Evolutionary conservation across 2,797 vertebrate species (phyloP).

Genomic region (Caiman crocodilus): DNA sequence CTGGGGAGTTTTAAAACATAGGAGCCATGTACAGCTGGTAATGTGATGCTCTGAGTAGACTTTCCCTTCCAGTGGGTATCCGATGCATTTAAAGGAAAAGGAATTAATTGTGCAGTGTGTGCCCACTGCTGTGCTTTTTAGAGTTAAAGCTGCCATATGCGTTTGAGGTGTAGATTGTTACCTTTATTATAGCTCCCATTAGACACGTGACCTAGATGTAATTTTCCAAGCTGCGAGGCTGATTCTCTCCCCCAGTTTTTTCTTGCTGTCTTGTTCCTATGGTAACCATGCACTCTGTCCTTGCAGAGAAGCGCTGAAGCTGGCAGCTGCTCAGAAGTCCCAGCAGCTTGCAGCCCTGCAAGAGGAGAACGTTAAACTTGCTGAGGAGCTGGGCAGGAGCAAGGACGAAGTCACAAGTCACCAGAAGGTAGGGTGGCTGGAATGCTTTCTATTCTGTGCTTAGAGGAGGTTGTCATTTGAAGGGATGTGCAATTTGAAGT

Average conservation of each 20-base stretch:
- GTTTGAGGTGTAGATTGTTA: neutral
- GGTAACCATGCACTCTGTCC: slow-evolving; percentile 84
- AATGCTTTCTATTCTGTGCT: neutral
- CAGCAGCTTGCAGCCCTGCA: slow-evolving; percentile 87
- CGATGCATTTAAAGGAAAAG: too few species aligned
- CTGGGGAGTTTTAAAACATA: accelerated
- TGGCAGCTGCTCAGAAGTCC: slow-evolving; percentile 88
- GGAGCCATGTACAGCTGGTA: accelerated
- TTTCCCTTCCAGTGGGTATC: neutral
- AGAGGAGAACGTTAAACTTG: slow-evolving; percentile 91
- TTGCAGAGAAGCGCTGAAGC: slow-evolving; percentile 91
- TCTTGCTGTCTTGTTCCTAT: slow-evolving; percentile 84
- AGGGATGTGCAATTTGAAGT: neutral
- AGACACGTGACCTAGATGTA: slow-evolving; percentile 76
- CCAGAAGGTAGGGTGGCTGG: slow-evolving; percentile 80
- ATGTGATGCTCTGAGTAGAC: neutral
- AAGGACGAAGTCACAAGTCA: slow-evolving; percentile 85
- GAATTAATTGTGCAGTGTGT: neutral
- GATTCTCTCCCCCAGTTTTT: slow-evolving; percentile 81
- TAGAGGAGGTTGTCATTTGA: neutral
- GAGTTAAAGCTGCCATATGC: neutral
- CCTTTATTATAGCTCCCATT: slow-evolving; percentile 54
- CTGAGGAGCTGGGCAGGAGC: slow-evolving; percentile 85
- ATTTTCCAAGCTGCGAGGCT: slow-evolving; percentile 79
- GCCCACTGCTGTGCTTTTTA: neutral